Evolutionary conservation across 2,888 invertebrate species (phyloP).

Genomic region (Nebria brevicollis): DNA sequence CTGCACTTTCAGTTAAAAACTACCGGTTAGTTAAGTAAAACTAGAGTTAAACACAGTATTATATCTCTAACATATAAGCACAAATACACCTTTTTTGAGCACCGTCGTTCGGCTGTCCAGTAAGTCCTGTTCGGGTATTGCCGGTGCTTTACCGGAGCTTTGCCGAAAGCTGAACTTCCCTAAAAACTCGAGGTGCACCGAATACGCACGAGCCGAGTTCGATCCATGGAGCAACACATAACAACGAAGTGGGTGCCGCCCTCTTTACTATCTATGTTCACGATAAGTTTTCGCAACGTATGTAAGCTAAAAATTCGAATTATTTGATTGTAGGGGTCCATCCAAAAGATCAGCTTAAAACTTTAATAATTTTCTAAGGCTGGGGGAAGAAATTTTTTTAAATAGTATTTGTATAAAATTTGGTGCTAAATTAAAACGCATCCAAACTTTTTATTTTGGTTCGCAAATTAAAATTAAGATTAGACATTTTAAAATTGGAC

Average conservation of each 20-base stretch:
- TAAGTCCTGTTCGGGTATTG: not conserved
- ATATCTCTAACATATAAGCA: not conserved
- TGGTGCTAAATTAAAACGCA: no score
- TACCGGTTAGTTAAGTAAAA: not conserved
- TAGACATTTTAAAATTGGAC: not conserved
- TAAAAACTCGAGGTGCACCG: constrained; percentile 49
- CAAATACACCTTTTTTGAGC: constrained; percentile 9
- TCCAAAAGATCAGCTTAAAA: not conserved
- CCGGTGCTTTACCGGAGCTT: constrained; percentile 48
- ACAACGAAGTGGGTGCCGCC: constrained; percentile 58
- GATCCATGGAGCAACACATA: constrained; percentile 62
- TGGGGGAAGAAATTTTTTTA: no score
- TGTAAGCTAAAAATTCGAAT: not conserved
- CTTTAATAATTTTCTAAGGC: not conserved
- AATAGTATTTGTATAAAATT: no score
- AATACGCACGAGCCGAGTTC: constrained; percentile 57
- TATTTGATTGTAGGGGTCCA: not conserved
- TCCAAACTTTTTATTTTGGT: no score
- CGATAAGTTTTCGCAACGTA: not conserved
- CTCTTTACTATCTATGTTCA: constrained; percentile 47
- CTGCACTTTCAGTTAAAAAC: not conserved
- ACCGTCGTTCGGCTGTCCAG: constrained; percentile 3
- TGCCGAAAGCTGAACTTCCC: constrained; percentile 51
- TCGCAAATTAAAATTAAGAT: not conserved
- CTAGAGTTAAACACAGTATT: not conserved